These are phyloP conservation scores for Iphiclides podalirius DNA, from an alignment of 2,888 invertebrate genomes.

Conservation along the genomic window DNA sequence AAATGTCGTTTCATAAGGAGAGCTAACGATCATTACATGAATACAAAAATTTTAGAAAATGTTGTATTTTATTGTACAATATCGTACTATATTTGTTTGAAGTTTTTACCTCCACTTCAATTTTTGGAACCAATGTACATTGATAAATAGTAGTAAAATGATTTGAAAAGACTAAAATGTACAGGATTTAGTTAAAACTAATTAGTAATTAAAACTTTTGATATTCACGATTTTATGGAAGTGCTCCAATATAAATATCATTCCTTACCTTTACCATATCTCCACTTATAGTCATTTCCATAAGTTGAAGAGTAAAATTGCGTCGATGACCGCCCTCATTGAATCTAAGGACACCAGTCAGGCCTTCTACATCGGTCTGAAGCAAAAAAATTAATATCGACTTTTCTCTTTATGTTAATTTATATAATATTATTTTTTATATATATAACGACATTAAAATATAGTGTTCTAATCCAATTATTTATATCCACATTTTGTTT, in stretches of 20 bases:
- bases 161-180: too few species aligned
- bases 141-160: too few species aligned
- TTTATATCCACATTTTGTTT: neutral
- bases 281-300: slow-evolving; percentile 94
- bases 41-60: too few species aligned
- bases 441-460: slow-evolving; percentile 15
- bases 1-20: too few species aligned
- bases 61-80: too few species aligned
- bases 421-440: neutral
- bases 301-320: slow-evolving; percentile 93
- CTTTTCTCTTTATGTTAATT: slow-evolving; percentile 40
- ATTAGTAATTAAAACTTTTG: too few species aligned
- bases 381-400: slow-evolving; percentile 51
- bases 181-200: too few species aligned
- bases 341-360: slow-evolving; percentile 93
- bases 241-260: neutral
- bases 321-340: slow-evolving; percentile 90
- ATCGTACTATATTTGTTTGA: too few species aligned
- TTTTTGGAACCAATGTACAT: too few species aligned
- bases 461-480: neutral
- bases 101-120: too few species aligned
- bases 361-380: slow-evolving; percentile 92
- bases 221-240: too few species aligned
- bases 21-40: too few species aligned
- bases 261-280: slow-evolving; percentile 88